Evolutionary conservation across 2,888 invertebrate genomes (phyloP).

Genomic region (Ctenicera cuprea): DNA sequence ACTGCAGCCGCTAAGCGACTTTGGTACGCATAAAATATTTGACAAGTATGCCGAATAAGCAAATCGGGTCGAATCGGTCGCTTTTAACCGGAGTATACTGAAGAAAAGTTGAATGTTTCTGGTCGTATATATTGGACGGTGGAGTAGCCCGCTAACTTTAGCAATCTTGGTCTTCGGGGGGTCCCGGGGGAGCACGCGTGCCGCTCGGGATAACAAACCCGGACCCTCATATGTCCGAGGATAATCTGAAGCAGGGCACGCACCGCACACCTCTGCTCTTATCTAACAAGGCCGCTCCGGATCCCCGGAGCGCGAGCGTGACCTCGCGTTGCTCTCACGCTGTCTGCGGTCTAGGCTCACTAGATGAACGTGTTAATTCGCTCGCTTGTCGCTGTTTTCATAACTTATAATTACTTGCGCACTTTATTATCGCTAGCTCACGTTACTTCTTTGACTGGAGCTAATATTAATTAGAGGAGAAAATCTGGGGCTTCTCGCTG

Average conservation of each 20-base stretch:
- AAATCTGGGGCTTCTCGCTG: background rate
- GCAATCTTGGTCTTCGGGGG: constrained; percentile 61
- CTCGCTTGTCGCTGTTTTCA: constrained; percentile 46
- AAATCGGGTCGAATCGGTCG: constrained; percentile 28
- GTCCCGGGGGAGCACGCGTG: constrained; percentile 60
- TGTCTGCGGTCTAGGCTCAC: constrained; percentile 48
- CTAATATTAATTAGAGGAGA: constrained; percentile 9
- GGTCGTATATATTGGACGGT: constrained; percentile 60
- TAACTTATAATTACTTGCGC: constrained; percentile 47
- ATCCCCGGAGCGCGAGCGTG: constrained; percentile 52
- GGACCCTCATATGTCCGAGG: constrained; percentile 65
- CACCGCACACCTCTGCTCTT: constrained; percentile 57
- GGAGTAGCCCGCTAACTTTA: constrained; percentile 61
- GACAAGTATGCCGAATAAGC: constrained; percentile 37
- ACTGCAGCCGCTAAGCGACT: constrained; percentile 37
- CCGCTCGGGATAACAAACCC: constrained; percentile 64
- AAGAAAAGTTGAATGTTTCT: constrained; percentile 60
- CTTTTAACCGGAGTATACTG: constrained; percentile 49
- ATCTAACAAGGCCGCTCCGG: constrained; percentile 53
- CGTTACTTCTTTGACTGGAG: constrained; percentile 23
- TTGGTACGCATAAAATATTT: constrained; percentile 44
- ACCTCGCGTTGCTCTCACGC: constrained; percentile 53
- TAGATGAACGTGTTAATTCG: constrained; percentile 54
- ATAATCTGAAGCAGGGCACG: constrained; percentile 65
- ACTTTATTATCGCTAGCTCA: constrained; percentile 37